Conservation (phyloP, 2,888 invertebrate genomes). For the Synanthedon formicaeformis region DNA sequence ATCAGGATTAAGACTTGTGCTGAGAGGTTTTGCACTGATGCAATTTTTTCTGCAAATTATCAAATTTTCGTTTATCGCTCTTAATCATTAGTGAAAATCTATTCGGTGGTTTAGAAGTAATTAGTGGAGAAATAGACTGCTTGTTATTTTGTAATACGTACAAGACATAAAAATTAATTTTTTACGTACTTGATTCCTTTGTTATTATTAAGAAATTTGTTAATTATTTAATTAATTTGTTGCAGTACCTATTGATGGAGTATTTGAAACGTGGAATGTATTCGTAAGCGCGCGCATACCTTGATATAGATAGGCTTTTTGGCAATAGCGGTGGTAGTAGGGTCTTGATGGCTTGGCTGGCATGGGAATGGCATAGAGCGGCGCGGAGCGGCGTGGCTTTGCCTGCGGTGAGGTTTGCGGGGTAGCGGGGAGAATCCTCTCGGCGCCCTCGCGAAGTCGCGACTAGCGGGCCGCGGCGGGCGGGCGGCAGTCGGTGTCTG, state of each 20-base stretch:
- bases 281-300: neutral
- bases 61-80: too few relatives aligned
- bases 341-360: neutral
- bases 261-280: neutral
- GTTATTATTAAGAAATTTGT: too few relatives aligned
- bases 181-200: too few relatives aligned
- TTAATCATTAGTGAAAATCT: too few relatives aligned
- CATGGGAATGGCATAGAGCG: too few relatives aligned
- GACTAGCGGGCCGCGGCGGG: constrained; percentile 22
- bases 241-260: neutral
- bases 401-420: constrained; percentile 21
- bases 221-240: constrained; percentile 7
- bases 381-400: constrained; percentile 2
- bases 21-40: neutral
- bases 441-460: neutral
- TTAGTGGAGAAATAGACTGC: too few relatives aligned
- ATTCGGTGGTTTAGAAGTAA: too few relatives aligned
- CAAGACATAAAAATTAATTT: too few relatives aligned
- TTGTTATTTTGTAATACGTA: too few relatives aligned
- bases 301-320: neutral
- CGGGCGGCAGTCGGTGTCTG: constrained; percentile 52
- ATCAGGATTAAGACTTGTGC: too few relatives aligned
- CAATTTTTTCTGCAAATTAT: too few relatives aligned
- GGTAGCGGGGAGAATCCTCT: constrained; percentile 1
- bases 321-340: neutral